Evolutionary conservation across 1,140 invertebrate species (phyloP), one percentile per base, ranked within the genome.

Genomic region (Drosophila pandora): DNA sequence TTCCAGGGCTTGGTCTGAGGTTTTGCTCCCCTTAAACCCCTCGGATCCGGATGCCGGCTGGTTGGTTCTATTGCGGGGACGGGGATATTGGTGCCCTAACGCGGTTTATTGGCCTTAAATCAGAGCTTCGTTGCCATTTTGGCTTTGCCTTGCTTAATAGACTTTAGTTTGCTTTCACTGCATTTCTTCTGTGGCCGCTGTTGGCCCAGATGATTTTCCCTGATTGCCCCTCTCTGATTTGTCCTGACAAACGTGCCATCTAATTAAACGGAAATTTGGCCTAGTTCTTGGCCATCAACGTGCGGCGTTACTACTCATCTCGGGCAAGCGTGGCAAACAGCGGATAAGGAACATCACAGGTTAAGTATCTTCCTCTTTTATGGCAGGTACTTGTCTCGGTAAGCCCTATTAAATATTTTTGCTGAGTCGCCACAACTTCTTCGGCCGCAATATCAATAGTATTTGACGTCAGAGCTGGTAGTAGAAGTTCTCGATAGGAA

Each of bases 51-150:
- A 0, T 47, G 17, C 8, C 21, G 21, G 43, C 41, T 79, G 80
- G 75, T 82, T 79, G 62, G 61, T 58, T 79, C 57, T 54, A 71
- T 65, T 84, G 65, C 76, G 67, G 68, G 63, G 9, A 9, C 28
- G 17, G 30, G 47, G 34, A 6, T 47, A 39, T 53, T 13, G 32
- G 45, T 47, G 62, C 37, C 64, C 82, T 52, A 34, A 64, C 82
- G 78, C 74, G 60, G 63, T 81, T 85, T 78, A 85, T 87, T 87
- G 81, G 54, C 74, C 76, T 78, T 87, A 78, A 87, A 87, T 87
- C 81, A 72, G 47, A 53, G 39, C 71, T 60, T 34, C 54, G 37
- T 60, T 85, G 77, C 73, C 81, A 67, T 77, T 87, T 70, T 87
- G 78, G 82, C 82, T 81, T 87, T 62, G 43, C 58, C 48, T 30